Percentiles rank a stretch among this genome's conserved stretches.
phyloP scores from a whole-genome alignment of 2,888 invertebrate species.

The Nomada hirtipes region DNA sequence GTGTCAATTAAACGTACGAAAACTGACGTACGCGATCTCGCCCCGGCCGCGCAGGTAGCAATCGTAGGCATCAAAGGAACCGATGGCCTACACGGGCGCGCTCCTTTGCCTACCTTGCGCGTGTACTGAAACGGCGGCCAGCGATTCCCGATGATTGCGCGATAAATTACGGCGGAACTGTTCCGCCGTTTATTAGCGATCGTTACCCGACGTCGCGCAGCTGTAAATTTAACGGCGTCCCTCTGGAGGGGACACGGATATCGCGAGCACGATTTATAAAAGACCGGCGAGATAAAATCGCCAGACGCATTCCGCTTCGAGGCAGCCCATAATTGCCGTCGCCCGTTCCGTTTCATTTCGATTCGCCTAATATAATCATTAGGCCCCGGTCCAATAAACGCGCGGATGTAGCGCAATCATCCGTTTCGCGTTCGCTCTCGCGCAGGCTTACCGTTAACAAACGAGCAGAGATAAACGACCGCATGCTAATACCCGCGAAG shows the following conservation, averaged over 20 bases:
- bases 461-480: slow-evolving; percentile 32
- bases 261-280: neutral
- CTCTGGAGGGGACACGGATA: neutral
- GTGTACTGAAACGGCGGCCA: neutral
- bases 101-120: no score
- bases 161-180: slow-evolving; percentile 2
- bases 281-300: neutral
- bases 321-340: no score
- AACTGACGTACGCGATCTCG: slow-evolving; percentile 5
- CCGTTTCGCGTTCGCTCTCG: neutral
- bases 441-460: neutral
- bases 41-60: neutral
- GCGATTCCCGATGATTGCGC: neutral
- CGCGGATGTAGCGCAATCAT: neutral
- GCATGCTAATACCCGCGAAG: slow-evolving; percentile 42
- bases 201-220: neutral
- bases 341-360: no score
- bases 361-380: neutral
- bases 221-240: slow-evolving; percentile 14
- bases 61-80: neutral
- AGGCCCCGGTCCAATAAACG: neutral
- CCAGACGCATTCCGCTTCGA: neutral
- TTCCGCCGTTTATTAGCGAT: slow-evolving; percentile 12
- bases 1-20: slow-evolving; percentile 51
- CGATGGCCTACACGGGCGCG: neutral